phyloP scores from a whole-genome alignment of 2,113 vertebrate genomes.

The Cyprinodon brontotheroides region DNA sequence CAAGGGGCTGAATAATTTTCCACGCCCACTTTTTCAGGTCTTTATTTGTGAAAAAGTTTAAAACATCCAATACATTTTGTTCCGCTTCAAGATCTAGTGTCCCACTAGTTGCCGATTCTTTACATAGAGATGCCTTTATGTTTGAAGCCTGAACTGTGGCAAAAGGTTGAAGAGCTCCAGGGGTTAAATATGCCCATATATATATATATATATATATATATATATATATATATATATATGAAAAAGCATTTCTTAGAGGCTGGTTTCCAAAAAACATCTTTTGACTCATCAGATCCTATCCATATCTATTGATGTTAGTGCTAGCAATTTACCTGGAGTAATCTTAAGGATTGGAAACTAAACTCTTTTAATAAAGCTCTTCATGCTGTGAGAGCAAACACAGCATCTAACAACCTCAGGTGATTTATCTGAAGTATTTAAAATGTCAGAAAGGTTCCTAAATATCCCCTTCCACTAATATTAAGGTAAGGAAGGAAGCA shows the following conservation, averaged over 20 bases:
- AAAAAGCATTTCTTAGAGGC: background rate
- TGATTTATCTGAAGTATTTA: slow-evolving; percentile 26
- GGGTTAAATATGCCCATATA: no score
- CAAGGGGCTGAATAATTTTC: no score
- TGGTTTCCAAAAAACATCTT: background rate
- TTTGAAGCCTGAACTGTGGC: no score
- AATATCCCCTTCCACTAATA: slow-evolving; percentile 10
- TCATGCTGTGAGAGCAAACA: slow-evolving; percentile 19
- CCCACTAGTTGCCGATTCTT: no score
- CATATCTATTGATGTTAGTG: background rate
- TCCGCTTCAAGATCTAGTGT: no score
- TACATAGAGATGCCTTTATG: no score
- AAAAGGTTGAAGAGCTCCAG: no score
- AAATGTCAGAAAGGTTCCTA: slow-evolving; percentile 23
- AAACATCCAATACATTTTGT: no score
- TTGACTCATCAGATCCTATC: background rate
- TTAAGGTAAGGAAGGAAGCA: background rate
- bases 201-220: no score
- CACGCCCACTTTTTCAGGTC: no score
- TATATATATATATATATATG: no score
- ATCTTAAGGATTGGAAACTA: slow-evolving; percentile 6
- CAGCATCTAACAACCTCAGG: slow-evolving; percentile 8
- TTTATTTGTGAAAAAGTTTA: no score
- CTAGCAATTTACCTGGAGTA: background rate
- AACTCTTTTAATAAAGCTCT: background rate